Conservation (phyloP, 2,113 vertebrate species). For the Labrus mixtus region DNA sequence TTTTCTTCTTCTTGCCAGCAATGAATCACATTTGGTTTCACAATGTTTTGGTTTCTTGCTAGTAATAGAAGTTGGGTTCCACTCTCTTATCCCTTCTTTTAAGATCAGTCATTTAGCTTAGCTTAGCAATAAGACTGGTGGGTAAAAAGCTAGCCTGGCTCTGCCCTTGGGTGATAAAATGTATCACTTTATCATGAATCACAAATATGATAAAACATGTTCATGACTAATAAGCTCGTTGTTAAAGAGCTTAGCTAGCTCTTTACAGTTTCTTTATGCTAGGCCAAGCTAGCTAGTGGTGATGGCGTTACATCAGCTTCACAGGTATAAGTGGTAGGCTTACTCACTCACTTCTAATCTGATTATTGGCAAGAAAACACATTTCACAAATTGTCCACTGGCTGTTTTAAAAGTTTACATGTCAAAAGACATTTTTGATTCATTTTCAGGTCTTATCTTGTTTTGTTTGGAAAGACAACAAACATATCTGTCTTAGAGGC, state of each 20-base stretch:
- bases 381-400: too few relatives aligned
- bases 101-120: neutral
- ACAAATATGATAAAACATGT: too few relatives aligned
- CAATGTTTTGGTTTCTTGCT: too few relatives aligned
- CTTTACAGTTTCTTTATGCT: neutral
- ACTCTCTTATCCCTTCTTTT: too few relatives aligned
- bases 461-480: constrained; percentile 76
- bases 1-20: too few relatives aligned
- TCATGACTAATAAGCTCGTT: too few relatives aligned
- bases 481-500: constrained; percentile 50
- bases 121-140: neutral
- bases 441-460: constrained; percentile 22
- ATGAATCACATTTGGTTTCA: too few relatives aligned
- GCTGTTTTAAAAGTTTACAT: neutral
- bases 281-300: neutral
- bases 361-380: neutral
- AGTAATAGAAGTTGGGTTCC: neutral
- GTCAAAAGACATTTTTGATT: neutral
- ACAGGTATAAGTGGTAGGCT: neutral
- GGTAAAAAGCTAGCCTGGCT: too few relatives aligned
- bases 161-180: too few relatives aligned
- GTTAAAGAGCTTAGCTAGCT: neutral
- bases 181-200: too few relatives aligned
- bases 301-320: neutral
- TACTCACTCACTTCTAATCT: neutral